These are phyloP conservation scores for Aulostomus chinensis DNA, from an alignment of 2,797 vertebrate genomes.

Conservation along the genomic window DNA sequence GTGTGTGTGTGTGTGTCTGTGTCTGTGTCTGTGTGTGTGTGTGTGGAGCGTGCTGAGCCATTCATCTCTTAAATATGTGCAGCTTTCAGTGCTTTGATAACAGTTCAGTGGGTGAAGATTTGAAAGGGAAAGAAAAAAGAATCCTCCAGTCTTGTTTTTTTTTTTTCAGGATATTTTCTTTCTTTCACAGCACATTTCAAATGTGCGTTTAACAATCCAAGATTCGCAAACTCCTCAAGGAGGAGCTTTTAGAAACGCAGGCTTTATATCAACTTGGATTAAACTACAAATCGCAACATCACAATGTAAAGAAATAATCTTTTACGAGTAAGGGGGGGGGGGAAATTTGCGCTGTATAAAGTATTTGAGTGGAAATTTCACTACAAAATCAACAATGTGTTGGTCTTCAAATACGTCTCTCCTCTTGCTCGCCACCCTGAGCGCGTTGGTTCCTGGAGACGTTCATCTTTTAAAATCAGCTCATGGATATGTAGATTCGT, in stretches of 20 bases:
- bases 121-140: background rate
- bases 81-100: background rate
- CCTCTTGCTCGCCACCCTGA: background rate
- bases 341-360: no score
- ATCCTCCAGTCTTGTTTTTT: background rate
- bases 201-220: background rate
- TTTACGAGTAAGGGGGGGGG: no score
- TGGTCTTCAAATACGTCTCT: background rate
- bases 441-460: background rate
- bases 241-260: background rate
- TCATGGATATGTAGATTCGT: background rate
- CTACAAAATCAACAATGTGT: background rate
- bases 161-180: slow-evolving; percentile 7
- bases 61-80: slow-evolving; percentile 8
- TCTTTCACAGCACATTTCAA: background rate
- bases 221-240: no score
- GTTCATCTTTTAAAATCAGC: background rate
- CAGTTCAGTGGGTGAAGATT: slow-evolving; percentile 13
- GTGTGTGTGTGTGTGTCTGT: no score
- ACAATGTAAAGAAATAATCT: no score
- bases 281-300: no score
- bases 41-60: background rate
- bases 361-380: no score
- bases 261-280: background rate
- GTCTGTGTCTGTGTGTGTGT: no score